Evolutionary conservation across 2,113 vertebrate species (phyloP).

Genomic region (Cacatua alba): DNA sequence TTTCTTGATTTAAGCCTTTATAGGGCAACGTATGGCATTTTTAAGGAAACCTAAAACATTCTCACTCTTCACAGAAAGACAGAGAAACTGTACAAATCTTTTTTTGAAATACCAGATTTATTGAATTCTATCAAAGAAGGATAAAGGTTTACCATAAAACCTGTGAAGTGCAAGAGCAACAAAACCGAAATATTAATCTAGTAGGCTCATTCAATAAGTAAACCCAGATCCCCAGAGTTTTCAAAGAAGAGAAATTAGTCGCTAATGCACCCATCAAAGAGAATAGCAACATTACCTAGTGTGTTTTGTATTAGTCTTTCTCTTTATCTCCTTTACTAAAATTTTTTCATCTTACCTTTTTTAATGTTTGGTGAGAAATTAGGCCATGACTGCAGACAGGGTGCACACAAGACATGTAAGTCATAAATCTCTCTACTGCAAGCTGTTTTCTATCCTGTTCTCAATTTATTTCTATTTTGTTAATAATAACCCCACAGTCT

Average conservation of each 20-base stretch:
- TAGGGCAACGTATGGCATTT: constrained; percentile 57
- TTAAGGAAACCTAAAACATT: constrained; percentile 43
- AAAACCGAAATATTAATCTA: constrained; percentile 14
- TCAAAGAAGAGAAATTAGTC: constrained; percentile 17
- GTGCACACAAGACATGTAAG: not conserved
- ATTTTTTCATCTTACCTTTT: not conserved
- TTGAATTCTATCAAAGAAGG: not conserved
- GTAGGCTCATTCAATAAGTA: constrained; percentile 1
- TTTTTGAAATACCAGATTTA: constrained; percentile 4
- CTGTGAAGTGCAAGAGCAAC: constrained; percentile 2
- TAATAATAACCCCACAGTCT: not conserved
- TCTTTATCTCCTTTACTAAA: constrained; percentile 2
- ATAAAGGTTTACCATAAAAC: not conserved
- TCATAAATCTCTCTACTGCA: not conserved
- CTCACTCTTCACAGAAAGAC: not conserved
- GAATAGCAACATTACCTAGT: not conserved
- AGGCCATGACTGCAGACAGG: not conserved
- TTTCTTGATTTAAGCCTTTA: constrained; percentile 18
- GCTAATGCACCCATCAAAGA: constrained; percentile 29
- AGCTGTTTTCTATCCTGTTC: not conserved
- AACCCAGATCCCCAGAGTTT: not conserved
- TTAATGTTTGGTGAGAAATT: constrained; percentile 18
- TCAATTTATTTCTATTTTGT: constrained; percentile 30
- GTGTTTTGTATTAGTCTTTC: constrained; percentile 26
- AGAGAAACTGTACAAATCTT: not conserved